Evolutionary conservation across 2,888 invertebrate species (phyloP).

Genomic region (Boloria selene): DNA sequence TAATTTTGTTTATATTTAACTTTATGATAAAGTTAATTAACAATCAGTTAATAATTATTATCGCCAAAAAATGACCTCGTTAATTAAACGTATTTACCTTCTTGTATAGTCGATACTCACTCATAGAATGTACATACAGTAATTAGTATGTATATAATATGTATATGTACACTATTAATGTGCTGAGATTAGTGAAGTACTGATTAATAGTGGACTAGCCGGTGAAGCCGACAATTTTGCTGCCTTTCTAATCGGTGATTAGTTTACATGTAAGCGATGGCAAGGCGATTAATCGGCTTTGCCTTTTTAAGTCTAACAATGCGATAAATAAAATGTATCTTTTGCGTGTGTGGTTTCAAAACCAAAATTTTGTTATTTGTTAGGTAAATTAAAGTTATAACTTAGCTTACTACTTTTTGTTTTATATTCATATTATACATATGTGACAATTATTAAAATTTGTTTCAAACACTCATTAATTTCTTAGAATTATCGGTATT

Average conservation of each 20-base stretch:
- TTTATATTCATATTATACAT: too few species aligned
- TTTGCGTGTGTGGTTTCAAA: not conserved
- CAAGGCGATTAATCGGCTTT: conserved; percentile 20
- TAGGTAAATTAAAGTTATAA: too few species aligned
- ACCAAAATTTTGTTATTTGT: too few species aligned
- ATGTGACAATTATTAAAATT: too few species aligned
- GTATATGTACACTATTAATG: conserved; percentile 11
- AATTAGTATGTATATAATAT: not conserved
- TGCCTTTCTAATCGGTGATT: conserved; percentile 19
- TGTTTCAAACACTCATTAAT: too few species aligned
- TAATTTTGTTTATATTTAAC: not conserved
- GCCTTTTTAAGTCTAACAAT: conserved; percentile 14
- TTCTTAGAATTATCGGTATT: too few species aligned
- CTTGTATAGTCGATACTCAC: not conserved
- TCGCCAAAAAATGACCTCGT: not conserved
- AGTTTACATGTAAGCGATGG: conserved; percentile 16
- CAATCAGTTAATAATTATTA: not conserved
- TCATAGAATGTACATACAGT: conserved; percentile 5
- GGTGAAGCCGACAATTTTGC: conserved; percentile 26
- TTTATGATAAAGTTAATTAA: too few species aligned
- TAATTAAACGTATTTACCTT: not conserved
- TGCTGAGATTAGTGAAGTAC: conserved; percentile 21
- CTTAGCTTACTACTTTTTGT: too few species aligned
- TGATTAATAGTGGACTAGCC: conserved; percentile 20
- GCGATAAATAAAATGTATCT: conserved; percentile 6